Evolutionary conservation across 2,888 invertebrate genomes (phyloP).

Genomic region (Lysandra bellargus): DNA sequence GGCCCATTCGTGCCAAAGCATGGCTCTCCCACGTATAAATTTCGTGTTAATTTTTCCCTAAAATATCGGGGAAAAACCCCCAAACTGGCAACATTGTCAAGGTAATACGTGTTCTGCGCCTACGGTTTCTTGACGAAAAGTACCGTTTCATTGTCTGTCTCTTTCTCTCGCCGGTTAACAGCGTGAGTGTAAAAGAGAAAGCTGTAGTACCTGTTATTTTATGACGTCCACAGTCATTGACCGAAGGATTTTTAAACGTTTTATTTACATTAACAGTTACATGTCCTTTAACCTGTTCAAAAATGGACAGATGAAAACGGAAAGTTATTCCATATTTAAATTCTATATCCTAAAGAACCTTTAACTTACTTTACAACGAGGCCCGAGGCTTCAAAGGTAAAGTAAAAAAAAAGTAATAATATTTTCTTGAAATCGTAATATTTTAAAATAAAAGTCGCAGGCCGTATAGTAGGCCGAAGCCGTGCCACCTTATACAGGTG

Average conservation of each 20-base stretch:
- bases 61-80: neutral
- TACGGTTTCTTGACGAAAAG: constrained; percentile 51
- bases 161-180: constrained; percentile 42
- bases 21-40: too few species aligned
- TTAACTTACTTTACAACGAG: neutral
- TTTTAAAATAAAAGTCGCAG: too few species aligned
- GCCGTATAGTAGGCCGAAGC: too few species aligned
- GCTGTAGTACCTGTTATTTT: constrained; percentile 55
- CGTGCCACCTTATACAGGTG: too few species aligned
- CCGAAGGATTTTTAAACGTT: constrained; percentile 68
- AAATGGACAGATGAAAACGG: neutral
- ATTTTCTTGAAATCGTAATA: too few species aligned
- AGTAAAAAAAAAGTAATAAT: too few species aligned
- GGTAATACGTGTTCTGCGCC: constrained; percentile 59
- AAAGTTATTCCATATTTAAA: neutral
- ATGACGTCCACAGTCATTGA: constrained; percentile 71
- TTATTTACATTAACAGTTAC: constrained; percentile 61
- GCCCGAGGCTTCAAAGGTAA: neutral
- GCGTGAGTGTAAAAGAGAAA: constrained; percentile 50
- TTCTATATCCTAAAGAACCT: neutral
- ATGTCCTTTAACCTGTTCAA: constrained; percentile 58
- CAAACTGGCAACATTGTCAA: constrained; percentile 33
- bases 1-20: too few species aligned
- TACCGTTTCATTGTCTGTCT: constrained; percentile 66
- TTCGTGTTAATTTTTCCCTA: neutral